Conservation (phyloP, 2,888 invertebrate genomes). For the Megastigmus dorsalis region DNA sequence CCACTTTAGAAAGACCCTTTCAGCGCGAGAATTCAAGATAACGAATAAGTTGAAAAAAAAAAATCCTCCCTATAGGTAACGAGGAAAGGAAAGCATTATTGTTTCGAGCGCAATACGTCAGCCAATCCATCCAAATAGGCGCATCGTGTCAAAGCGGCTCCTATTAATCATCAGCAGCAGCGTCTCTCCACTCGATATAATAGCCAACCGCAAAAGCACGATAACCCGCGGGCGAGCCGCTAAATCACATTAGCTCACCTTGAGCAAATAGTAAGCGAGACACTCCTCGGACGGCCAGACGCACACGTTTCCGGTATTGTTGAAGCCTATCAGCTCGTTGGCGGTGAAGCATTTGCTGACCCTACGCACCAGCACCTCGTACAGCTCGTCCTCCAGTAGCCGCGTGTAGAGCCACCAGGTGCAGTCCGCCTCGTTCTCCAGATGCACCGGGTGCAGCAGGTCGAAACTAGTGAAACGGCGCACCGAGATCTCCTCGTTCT, state of each 20-base stretch:
- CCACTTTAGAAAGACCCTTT: no score
- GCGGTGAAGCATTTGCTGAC: slow-evolving; percentile 80
- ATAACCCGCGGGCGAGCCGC: neutral
- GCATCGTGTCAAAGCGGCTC: no score
- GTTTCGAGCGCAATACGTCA: no score
- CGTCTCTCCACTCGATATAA: no score
- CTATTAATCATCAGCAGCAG: no score
- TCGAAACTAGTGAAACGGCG: slow-evolving; percentile 73
- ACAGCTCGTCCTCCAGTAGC: slow-evolving; percentile 75
- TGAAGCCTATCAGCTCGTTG: slow-evolving; percentile 85
- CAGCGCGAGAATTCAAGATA: no score
- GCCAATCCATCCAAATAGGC: no score
- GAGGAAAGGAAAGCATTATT: no score
- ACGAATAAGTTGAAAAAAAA: no score
- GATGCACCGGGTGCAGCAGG: slow-evolving; percentile 64
- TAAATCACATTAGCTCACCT: slow-evolving; percentile 59
- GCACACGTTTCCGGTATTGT: slow-evolving; percentile 87
- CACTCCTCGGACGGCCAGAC: slow-evolving; percentile 89
- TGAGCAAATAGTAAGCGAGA: slow-evolving; percentile 81
- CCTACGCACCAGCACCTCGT: slow-evolving; percentile 78
- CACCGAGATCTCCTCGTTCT: slow-evolving; percentile 70
- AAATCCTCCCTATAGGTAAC: no score
- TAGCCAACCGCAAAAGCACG: neutral
- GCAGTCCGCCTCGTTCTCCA: slow-evolving; percentile 64
- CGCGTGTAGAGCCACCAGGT: slow-evolving; percentile 80